Percentiles rank a stretch among this genome's conserved stretches.
phyloP scores from a whole-genome alignment of 2,888 invertebrate species.

The Pardosa pseudoannulata region DNA sequence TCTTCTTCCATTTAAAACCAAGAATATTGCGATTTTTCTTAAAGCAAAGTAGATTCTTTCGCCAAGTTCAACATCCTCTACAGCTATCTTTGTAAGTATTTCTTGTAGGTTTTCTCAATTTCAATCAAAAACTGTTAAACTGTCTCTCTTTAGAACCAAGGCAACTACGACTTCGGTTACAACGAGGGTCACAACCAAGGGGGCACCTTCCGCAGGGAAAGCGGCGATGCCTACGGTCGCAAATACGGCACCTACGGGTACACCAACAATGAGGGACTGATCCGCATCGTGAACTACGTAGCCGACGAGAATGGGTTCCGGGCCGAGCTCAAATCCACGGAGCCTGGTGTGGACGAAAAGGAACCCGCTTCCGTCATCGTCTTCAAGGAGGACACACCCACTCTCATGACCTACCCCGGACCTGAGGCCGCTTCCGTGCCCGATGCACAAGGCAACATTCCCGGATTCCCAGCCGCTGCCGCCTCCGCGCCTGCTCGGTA shows the following conservation, averaged over 20 bases:
- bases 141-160: conserved; percentile 55
- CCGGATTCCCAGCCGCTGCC: conserved; percentile 27
- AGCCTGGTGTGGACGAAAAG: conserved; percentile 54
- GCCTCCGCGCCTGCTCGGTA: background rate
- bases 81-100: too few relatives aligned
- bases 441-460: conserved; percentile 48
- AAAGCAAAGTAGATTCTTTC: too few relatives aligned
- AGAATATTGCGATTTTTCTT: too few relatives aligned
- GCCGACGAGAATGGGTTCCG: conserved; percentile 73
- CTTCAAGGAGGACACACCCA: conserved; percentile 68
- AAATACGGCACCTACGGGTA: conserved; percentile 72
- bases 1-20: too few relatives aligned
- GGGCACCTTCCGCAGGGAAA: conserved; percentile 71
- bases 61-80: too few relatives aligned
- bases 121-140: too few relatives aligned
- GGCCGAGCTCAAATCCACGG: conserved; percentile 68
- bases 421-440: conserved; percentile 60
- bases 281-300: conserved; percentile 73
- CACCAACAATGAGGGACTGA: conserved; percentile 72
- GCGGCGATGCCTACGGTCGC: conserved; percentile 64
- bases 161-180: conserved; percentile 73
- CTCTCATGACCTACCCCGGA: conserved; percentile 68
- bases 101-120: too few relatives aligned
- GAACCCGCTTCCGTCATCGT: conserved; percentile 66
- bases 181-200: conserved; percentile 73